phyloP scores from a whole-genome alignment of 2,113 vertebrate genomes.

The Syrmaticus mikado region DNA sequence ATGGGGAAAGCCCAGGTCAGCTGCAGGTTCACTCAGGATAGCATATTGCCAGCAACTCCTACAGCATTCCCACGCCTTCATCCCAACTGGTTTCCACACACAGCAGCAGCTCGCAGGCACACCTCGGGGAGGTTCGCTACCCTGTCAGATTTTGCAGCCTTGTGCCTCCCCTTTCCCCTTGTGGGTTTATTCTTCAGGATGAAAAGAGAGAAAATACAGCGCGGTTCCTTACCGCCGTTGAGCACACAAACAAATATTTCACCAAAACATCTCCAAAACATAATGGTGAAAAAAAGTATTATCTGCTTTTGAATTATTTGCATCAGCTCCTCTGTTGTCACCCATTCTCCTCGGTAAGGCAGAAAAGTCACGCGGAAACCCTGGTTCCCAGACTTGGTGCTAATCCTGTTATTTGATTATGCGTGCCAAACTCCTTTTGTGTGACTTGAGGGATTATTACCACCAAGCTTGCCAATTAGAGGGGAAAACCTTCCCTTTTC shows the following conservation, averaged over 20 bases:
- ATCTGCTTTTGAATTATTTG: not conserved
- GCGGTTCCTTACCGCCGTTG: not conserved
- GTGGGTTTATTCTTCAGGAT: not conserved
- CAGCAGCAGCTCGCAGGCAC: accelerated
- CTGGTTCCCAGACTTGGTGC: conserved; percentile 31
- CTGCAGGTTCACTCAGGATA: not conserved
- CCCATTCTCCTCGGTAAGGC: not conserved
- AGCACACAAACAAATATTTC: not conserved
- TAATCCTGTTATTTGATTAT: conserved; percentile 50
- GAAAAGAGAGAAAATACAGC: not conserved
- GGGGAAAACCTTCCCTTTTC: not conserved
- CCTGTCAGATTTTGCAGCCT: not conserved
- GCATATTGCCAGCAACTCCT: not conserved
- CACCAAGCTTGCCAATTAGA: conserved; percentile 49
- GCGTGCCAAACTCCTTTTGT: conserved; percentile 35
- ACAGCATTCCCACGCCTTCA: not conserved
- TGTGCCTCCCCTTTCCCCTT: not conserved
- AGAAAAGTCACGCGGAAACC: conserved; percentile 21
- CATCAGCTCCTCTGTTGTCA: not conserved
- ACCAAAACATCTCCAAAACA: not conserved
- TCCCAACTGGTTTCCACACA: not conserved
- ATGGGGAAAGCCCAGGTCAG: not conserved
- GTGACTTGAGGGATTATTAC: conserved; percentile 47
- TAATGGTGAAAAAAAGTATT: not conserved
- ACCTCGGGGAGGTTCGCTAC: not conserved